A percentile compares a stretch with the other conserved stretches of the same genome.
phyloP scores from a whole-genome alignment of 1,140 invertebrate species.

The Formica exsecta region DNA sequence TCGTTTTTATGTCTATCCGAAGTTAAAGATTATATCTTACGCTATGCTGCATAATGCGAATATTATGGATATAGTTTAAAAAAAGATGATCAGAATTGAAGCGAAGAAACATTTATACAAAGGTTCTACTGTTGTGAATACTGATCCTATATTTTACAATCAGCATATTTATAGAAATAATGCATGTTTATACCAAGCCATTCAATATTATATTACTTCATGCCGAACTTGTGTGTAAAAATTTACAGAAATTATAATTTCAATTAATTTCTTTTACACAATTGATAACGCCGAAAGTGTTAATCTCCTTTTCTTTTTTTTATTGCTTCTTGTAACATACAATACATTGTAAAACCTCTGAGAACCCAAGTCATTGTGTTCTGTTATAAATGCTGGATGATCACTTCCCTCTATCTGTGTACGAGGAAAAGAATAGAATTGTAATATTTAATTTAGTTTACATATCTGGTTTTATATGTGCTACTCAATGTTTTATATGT shows the following conservation, averaged over 20 bases:
- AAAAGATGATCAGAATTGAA: slow-evolving; percentile 22
- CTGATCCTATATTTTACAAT: slow-evolving; percentile 16
- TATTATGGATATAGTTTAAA: slow-evolving; percentile 19
- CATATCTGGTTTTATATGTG: no score
- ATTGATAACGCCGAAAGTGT: slow-evolving; percentile 54
- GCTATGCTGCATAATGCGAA: slow-evolving; percentile 61
- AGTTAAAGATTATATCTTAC: slow-evolving; percentile 50
- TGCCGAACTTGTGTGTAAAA: slow-evolving; percentile 10
- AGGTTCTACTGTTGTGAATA: slow-evolving; percentile 12
- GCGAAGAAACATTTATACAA: slow-evolving; percentile 35
- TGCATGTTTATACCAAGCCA: background rate
- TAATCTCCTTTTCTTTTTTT: slow-evolving; percentile 45
- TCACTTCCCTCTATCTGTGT: no score
- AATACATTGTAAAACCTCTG: slow-evolving; percentile 94
- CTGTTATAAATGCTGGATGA: slow-evolving; percentile 76
- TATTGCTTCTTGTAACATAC: slow-evolving; percentile 66
- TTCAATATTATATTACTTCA: slow-evolving; percentile 11
- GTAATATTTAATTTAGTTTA: no score
- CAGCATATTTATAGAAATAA: slow-evolving; percentile 1
- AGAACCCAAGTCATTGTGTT: slow-evolving; percentile 96
- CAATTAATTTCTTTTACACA: slow-evolving; percentile 36
- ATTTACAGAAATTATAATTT: slow-evolving; percentile 34
- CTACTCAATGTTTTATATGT: no score
- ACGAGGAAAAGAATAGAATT: no score
- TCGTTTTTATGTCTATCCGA: slow-evolving; percentile 10